Evolutionary conservation across 1,140 invertebrate genomes (phyloP), one percentile per base, ranked within the genome.

Genomic region (Spodoptera litura): DNA sequence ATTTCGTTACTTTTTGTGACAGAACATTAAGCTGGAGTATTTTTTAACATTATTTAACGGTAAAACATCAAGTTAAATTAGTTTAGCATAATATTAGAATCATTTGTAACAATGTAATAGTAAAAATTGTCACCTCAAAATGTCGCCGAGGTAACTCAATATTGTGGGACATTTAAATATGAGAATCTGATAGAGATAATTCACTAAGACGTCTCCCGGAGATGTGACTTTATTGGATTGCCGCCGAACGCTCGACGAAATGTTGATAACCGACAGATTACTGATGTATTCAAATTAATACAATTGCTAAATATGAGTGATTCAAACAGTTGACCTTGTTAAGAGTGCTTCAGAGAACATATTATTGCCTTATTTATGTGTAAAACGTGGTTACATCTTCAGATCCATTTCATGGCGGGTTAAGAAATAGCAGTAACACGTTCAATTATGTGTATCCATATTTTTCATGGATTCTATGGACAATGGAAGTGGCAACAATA

Each of bases 221-320:
- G 70, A 62, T 64, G 9, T 78, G 27, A 73, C 59, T 31, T 70
- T 44, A 79, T 79, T 79, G 59, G 59, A 73, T 73, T 79, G 70
- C 52, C 27, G 51, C 52, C 64, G 49, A 52, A 68, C 13, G 68
- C 66, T 70, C 35, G 35, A 78, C 53, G 20, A 58, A 68, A 61
- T n/a, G 56, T 62, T 55, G 38, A 44, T 44, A 51, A 73, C 70
- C 68, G 31, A 38, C 55, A 74, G 61, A 75, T 66, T 66, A 52
- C 62, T 81, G 71, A 83, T 81, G 52, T 83, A 83, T 83, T 83
- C 81, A 81, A 83, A 79, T 78, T 73, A 71, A 61, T 76, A 53
- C 72, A 58, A 76, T 61, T 76, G 78, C 70, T 76, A 80, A 61
- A 80, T 76, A 59, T 31, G 70, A 58, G 25, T 55, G 52, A 72